Base-by-base conservation (phyloP, 2,888 invertebrate species). In the Catocala sponsa region DNA sequence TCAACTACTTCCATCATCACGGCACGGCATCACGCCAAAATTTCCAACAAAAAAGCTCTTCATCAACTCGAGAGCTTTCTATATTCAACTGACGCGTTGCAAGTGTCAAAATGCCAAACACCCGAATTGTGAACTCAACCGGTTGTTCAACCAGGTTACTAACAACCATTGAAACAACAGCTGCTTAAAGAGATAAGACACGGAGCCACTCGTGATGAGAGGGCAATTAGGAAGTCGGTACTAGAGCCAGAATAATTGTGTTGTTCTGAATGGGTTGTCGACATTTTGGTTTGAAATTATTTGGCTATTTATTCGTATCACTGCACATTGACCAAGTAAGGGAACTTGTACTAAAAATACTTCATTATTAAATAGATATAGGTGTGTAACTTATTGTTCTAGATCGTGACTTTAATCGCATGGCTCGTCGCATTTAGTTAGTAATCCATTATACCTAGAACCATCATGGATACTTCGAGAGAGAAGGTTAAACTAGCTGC, bases 31-130 rank as follows among this genome's bases (percentile, higher is more conserved):
- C 12, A 7, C 11, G 4, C 42, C 53, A 15, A 43, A 47, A 48
- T 33, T 54, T 15, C 6, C 53, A 43, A 54, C 49, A 55, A 50
- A 48, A 54, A 49, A 44, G 25, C 44, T 55, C 44, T 48, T 48
- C 42, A 54, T 47, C 12, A 43, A 54, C 2, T 59, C 4, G 11
- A 55, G 54, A 12, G 54, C 35, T 49, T 55, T 25, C 4, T 25
- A 25, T 0, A 25, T 25, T 25, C 49, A 9, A 5, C 35, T 43
- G 33, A 38, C 35, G 49, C 54, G 48, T 59, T 33, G 54, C 42
- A 59, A 59, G 47, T 59, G 59, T 54, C 48, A 59, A 43, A 59
- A 59, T 35, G 54, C n/a, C 43, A 7, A 12, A 55, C 35, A 55
- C 10, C 54, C 48, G 46, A 54, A 54, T 32, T 49, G 59, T 59